These are phyloP conservation scores for Conops quadrifasciatus DNA, from an alignment of 2,888 invertebrate species.

Conservation along the genomic window DNA sequence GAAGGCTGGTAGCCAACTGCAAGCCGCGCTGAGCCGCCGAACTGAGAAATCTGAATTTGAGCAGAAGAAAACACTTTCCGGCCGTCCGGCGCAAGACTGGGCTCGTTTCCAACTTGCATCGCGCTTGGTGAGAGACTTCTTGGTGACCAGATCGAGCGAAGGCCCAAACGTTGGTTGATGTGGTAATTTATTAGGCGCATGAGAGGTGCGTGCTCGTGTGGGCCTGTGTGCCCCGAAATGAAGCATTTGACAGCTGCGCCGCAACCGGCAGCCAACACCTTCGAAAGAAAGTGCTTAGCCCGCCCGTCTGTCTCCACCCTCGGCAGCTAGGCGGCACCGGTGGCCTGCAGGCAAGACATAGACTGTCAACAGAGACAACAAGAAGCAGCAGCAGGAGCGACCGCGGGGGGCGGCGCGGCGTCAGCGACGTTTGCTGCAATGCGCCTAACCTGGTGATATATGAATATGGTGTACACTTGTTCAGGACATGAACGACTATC, in stretches of 20 bases:
- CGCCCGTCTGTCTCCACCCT: background rate
- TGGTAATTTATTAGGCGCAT: constrained; percentile 35
- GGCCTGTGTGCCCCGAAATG: background rate
- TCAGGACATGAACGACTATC: constrained; percentile 34
- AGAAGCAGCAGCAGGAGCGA: background rate
- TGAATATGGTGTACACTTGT: constrained; percentile 60
- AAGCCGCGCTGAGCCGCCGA: background rate
- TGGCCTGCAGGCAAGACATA: background rate
- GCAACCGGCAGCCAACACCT: constrained; percentile 3
- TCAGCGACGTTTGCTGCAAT: constrained; percentile 61
- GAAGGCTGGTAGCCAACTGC: background rate
- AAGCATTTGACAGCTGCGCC: background rate
- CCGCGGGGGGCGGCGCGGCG: background rate
- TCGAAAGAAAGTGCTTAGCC: background rate
- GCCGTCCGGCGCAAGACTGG: background rate
- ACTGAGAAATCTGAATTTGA: background rate
- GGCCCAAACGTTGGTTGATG: constrained; percentile 29
- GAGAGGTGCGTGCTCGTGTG: constrained; percentile 24
- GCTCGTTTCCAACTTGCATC: background rate
- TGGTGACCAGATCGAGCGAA: too few species aligned
- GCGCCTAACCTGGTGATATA: constrained; percentile 66
- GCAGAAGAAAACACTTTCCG: background rate
- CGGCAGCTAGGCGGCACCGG: too few species aligned
- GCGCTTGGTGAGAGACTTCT: too few species aligned
- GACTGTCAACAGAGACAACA: background rate